Conservation (phyloP, 2,113 vertebrate species). For the Channa argus region DNA sequence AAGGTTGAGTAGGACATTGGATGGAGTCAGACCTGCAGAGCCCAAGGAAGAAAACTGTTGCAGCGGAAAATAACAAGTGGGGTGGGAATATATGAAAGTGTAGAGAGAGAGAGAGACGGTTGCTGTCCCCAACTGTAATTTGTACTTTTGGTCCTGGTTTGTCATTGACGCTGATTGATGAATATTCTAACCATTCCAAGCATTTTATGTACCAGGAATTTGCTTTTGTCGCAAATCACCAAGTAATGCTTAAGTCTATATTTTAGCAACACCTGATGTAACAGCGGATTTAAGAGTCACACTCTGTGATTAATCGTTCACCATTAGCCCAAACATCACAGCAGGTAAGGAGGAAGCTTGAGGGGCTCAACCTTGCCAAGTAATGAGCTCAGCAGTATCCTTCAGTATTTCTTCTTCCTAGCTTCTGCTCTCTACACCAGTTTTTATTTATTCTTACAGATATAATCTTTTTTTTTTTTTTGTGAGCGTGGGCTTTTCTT, state of each 20-base stretch:
- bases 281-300: conserved; percentile 4
- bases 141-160: not conserved
- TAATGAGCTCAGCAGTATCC: conserved; percentile 24
- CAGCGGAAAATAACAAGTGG: no score
- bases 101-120: no score
- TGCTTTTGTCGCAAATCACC: not conserved
- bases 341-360: conserved; percentile 57
- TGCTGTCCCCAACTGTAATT: not conserved
- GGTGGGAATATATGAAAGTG: no score
- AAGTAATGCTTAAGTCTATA: not conserved
- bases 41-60: no score
- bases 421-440: not conserved
- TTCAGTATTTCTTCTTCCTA: not conserved
- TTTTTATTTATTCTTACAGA: not conserved
- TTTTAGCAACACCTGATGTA: conserved; percentile 9
- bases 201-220: not conserved
- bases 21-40: no score
- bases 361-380: conserved; percentile 58
- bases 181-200: not conserved
- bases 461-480: not conserved
- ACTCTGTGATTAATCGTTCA: conserved; percentile 14
- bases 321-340: conserved; percentile 47
- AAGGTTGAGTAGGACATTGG: no score
- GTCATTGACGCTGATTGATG: not conserved
- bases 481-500: not conserved